phyloP scores from a whole-genome alignment of 2,888 invertebrate genomes.

The Lysandra coridon region DNA sequence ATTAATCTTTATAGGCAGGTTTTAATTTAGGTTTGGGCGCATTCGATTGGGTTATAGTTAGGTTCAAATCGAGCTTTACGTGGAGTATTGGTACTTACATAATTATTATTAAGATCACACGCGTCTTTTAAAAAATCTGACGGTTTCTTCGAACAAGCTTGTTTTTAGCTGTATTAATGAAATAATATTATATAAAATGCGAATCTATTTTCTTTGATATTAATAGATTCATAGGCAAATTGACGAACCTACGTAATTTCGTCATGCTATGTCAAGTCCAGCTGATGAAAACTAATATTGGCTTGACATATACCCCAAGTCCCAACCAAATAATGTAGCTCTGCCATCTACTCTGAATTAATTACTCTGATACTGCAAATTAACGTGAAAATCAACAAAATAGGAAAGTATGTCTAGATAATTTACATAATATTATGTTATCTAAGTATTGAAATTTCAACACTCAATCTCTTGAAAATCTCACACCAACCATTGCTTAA shows the following conservation, averaged over 20 bases:
- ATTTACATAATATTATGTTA: neutral
- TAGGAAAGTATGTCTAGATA: neutral
- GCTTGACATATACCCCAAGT: no score
- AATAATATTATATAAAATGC: no score
- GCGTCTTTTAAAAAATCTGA: neutral
- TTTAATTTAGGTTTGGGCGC: neutral
- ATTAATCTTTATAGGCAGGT: slow-evolving; percentile 1
- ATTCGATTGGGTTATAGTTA: neutral
- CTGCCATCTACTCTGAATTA: no score
- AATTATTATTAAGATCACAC: neutral
- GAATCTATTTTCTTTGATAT: no score
- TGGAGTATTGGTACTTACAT: neutral
- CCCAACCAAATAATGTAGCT: no score
- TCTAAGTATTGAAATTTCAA: neutral
- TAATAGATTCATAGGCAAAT: no score
- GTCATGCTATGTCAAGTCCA: no score
- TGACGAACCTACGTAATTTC: no score
- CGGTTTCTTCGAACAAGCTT: neutral
- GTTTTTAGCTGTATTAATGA: neutral
- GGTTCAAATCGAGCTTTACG: neutral
- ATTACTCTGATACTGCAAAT: no score
- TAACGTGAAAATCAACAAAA: no score
- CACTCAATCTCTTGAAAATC: neutral
- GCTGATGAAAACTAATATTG: no score
- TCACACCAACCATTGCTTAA: neutral